Evolutionary conservation across 2,888 invertebrate genomes (phyloP), one percentile per base, ranked within the genome.

Genomic region (Nemotelus pantherinus): DNA sequence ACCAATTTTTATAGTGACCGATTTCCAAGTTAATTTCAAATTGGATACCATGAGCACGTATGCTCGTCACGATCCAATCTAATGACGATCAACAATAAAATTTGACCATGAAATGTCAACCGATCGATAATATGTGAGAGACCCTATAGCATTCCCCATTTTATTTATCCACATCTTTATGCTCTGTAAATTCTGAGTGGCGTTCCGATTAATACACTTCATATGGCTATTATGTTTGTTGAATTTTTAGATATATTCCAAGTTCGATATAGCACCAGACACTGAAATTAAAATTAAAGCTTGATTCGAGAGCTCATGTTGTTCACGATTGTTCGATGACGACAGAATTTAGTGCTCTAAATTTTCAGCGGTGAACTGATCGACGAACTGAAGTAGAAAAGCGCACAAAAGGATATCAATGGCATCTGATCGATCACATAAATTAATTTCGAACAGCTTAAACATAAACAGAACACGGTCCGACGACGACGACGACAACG

Each of bases 21-120:
- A 25, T 25, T 1, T 25, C 25, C 25, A 25, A 25, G 25, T 25
- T 25, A 25, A 25, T 25, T 25, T 25, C 25, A 25, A 25, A 25
- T 25, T 25, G 25, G 25, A 25, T 25, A 25, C 10, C 53, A 53
- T 10, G 53, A 53, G 6, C 53, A 53, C 10, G 53, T 53, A 74
- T 48, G 74, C 48, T 74, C 55, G 74, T 74, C 74, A 74, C 74
- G 74, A 63, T 74, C 74, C 39, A 47, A 74, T 63, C 60, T 60
- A 74, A 74, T 74, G 10, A 63, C 48, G 63, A 48, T 74, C 74
- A 74, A 63, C 74, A 74, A 74, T 74, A 74, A 74, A 74, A 74
- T 60, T 44, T 74, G 74, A 74, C 74, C 74, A 74, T 74, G 74
- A 60, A 58, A 72, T 72, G 58, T 47, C 72, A 60, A 48, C 70